Base-by-base conservation (phyloP, 2,797 vertebrate genomes). In the Amblyraja radiata region DNA sequence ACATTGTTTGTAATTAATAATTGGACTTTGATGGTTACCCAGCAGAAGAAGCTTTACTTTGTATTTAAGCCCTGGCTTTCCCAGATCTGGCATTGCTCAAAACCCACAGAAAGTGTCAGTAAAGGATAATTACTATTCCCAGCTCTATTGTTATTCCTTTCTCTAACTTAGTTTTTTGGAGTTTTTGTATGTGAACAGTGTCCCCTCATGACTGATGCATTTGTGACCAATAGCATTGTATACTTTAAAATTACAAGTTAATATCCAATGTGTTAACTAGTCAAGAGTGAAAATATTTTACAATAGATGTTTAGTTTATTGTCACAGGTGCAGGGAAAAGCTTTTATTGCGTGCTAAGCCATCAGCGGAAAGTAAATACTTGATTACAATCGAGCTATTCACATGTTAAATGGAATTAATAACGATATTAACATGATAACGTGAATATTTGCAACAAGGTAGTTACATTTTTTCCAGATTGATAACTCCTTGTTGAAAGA, bases 401-500 rank as follows among this genome's bases (percentile, higher is more conserved):
- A 6, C 21, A 10, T 61, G 46, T 54, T 54, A 6, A 54, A 54
- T 54, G 46, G 46, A 54, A 54, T 54, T 0, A 54, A 54, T 6
- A 54, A 54, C 46, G 46, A 54, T 54, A 54, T 54, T 54, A 54
- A 54, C 46, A 25, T 25, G 61, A 36, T 65, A 65, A 32, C 8
- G 32, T 32, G 32, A 32, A 21, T 84, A 74, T 18, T 32, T 28
- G 10, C 74, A 16, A 74, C 46, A 91, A 14, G 32, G 2, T 54
- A 28, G 13, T 76, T 74, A 23, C 28, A 90, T 73, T 93, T 65
- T 93, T 61, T 93, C 61, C 68, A 98, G 98, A 96, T 95, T 90
- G 97, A 98, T 84, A 97, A 97, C 93, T 93, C 94, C 79, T 74
- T 94, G 5, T 94, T 98, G 93, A 97, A 96, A 94, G 95, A 97